Conservation (phyloP, 2,888 invertebrate species). For the Brenthis ino region DNA sequence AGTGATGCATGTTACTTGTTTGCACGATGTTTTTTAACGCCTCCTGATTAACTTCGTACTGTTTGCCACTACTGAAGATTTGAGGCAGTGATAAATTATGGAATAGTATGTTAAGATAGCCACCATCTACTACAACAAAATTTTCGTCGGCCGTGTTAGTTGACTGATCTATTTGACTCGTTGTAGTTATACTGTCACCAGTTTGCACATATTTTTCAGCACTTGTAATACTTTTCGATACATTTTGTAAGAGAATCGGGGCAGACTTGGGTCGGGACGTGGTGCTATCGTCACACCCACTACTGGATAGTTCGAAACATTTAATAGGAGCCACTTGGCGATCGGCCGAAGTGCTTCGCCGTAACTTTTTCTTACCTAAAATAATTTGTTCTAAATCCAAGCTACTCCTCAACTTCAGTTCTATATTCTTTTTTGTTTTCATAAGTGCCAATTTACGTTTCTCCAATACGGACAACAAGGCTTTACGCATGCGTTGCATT, state of each 20-base stretch:
- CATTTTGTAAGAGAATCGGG: slow-evolving; percentile 30
- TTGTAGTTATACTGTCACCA: slow-evolving; percentile 50
- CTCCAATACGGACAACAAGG: slow-evolving; percentile 68
- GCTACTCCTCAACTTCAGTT: slow-evolving; percentile 65
- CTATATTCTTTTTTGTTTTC: slow-evolving; percentile 74
- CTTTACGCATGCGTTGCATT: slow-evolving; percentile 82
- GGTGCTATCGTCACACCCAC: slow-evolving; percentile 68
- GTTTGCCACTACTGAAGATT: slow-evolving; percentile 70
- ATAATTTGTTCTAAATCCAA: slow-evolving; percentile 67
- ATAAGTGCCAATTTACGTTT: slow-evolving; percentile 70
- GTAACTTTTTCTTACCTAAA: slow-evolving; percentile 67
- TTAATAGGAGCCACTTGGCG: slow-evolving; percentile 64
- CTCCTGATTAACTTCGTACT: slow-evolving; percentile 75
- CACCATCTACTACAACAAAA: slow-evolving; percentile 68
- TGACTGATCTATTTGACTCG: slow-evolving; percentile 42
- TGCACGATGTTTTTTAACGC: slow-evolving; percentile 67
- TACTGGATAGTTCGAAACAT: slow-evolving; percentile 74
- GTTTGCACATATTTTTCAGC: slow-evolving; percentile 72
- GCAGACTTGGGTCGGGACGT: slow-evolving; percentile 39
- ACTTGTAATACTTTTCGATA: slow-evolving; percentile 43
- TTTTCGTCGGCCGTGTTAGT: slow-evolving; percentile 60
- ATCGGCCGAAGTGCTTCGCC: slow-evolving; percentile 53
- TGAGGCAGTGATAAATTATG: slow-evolving; percentile 65
- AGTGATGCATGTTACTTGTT: slow-evolving; percentile 54
- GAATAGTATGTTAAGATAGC: slow-evolving; percentile 72